Conservation (phyloP, 2,113 vertebrate species). For the Potamarius usumacintae region DNA sequence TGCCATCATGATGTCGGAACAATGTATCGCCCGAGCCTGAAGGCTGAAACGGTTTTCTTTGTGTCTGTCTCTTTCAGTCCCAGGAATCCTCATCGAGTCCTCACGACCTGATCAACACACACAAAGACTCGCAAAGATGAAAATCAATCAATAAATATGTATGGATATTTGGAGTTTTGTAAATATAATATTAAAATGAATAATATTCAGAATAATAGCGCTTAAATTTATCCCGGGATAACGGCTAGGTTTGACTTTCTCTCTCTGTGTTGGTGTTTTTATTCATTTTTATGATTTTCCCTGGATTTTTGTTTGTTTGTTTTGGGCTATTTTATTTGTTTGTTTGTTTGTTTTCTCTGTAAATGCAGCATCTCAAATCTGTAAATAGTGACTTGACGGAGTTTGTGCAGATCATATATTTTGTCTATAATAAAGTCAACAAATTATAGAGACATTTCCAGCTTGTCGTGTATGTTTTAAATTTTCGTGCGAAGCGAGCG, state of each 20-base stretch:
- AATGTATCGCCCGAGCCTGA: background rate
- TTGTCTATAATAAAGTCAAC: slow-evolving; percentile 40
- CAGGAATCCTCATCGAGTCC: slow-evolving; percentile 57
- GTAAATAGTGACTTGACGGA: slow-evolving; percentile 36
- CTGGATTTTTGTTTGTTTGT: background rate
- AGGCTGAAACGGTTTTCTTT: background rate
- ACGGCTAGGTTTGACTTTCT: slow-evolving; percentile 25
- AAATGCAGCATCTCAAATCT: background rate
- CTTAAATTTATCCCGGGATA: slow-evolving; percentile 29
- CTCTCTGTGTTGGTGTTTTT: slow-evolving; percentile 38
- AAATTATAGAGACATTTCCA: slow-evolving; percentile 27
- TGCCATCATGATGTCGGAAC: background rate
- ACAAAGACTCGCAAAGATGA: background rate
- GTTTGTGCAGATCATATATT: slow-evolving; percentile 40
- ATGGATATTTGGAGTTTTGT: slow-evolving; percentile 29
- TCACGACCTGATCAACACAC: slow-evolving; percentile 15
- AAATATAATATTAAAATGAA: slow-evolving; percentile 10
- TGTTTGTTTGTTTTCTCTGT: background rate
- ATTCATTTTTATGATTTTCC: slow-evolving; percentile 11
- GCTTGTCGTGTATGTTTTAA: background rate
- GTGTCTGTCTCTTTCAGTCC: slow-evolving; percentile 39
- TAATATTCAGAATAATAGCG: slow-evolving; percentile 24
- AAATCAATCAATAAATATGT: background rate
- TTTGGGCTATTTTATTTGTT: background rate
- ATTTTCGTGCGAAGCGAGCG: no score